Conservation (phyloP, 2,113 vertebrate genomes). For the cattle (Bos taurus) region ARS-UCD2.0 NC_037331.1:54294501-54295000, state of each 20-base stretch:
- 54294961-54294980: slow-evolving; percentile 77
- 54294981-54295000: slow-evolving; percentile 72
- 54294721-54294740: background rate
- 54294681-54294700: background rate
- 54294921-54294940: slow-evolving; percentile 65
- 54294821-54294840: slow-evolving; percentile 51
- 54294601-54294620: background rate
- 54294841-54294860: slow-evolving; percentile 65
- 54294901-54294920: slow-evolving; percentile 68
- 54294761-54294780: background rate
- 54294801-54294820: slow-evolving; percentile 45
- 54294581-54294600: background rate
- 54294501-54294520: background rate
- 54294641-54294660: background rate
- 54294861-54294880: slow-evolving; percentile 73
- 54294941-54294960: slow-evolving; percentile 69
- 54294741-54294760: background rate
- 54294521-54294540: slow-evolving; percentile 30
- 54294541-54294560: background rate
- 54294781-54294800: background rate
- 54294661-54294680: background rate
- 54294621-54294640: background rate
- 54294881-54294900: slow-evolving; percentile 75
- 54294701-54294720: background rate
- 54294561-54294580: background rate